Base-by-base conservation (phyloP, 1,140 invertebrate species). In the Anastatus disparis region DNA sequence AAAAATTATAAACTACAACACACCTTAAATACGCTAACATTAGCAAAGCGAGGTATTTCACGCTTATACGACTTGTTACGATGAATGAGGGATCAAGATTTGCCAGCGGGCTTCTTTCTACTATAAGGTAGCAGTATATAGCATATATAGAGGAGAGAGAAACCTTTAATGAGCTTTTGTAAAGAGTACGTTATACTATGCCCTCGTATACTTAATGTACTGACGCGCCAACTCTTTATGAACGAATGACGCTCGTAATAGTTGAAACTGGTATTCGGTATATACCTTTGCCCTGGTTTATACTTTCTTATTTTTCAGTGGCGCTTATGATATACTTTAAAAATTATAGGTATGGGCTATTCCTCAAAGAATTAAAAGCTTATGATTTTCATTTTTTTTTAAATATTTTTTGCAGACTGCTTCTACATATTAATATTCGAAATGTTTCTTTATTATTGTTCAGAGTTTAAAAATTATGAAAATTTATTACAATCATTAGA, bases 71-170 rank as follows among this genome's bases (percentile, higher is more conserved):
- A 17, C 8, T 52, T 10, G 6, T 6, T 20, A 6, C 27, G 46
- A 64, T 64, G 61, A 64, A 52, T 52, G 61, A 52, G 29, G 61
- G 44, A 52, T 52, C 61, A 52, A 64, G 61, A 64, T 64, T 64
- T 46, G 48, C 44, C 61, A 10, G 44, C 46, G 61, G 61, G 44
- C 8, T 17, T 42, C 7, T 1, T 12, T 35, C 12, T 20, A 27
- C 29, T 4, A 46, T 3, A 46, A 20, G 42, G 42, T n/a, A n/a
- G n/a, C n/a, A n/a, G n/a, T n/a, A n/a, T n/a, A n/a, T n/a, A n/a
- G n/a, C n/a, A n/a, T n/a, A n/a, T n/a, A n/a, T n/a, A n/a, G n/a
- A 2, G 29, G 13, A 38, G 38, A 15, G 56, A 13, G 22, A 20
- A 42, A n/a, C 27, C 50, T 56, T n/a, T 58, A 67, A 67, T 58